Percentiles rank a stretch among this genome's conserved stretches.
Conservation (phyloP, 1,140 invertebrate species). For the Pseudomyrmex concolor region DNA sequence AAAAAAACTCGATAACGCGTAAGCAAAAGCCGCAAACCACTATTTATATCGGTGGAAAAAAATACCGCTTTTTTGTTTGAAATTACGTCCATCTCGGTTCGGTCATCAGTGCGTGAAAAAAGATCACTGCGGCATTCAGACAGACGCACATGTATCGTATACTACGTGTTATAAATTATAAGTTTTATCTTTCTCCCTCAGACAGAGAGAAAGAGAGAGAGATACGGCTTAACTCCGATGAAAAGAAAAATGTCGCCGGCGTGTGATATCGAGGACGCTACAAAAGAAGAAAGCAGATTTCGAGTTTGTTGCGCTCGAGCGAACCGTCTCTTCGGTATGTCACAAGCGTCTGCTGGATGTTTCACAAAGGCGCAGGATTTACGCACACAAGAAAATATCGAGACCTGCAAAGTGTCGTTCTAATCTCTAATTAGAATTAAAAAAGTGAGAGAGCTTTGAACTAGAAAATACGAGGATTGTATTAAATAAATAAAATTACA, state of each 20-base stretch:
- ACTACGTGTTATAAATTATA: conserved; percentile 37
- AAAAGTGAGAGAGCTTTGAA: no score
- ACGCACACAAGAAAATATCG: neutral
- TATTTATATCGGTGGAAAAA: conserved; percentile 28
- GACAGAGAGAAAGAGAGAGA: neutral
- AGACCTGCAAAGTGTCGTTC: neutral
- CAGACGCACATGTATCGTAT: neutral
- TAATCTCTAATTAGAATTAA: no score
- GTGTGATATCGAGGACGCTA: conserved; percentile 25
- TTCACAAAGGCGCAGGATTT: neutral
- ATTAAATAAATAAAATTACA: neutral
- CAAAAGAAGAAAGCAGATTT: conserved; percentile 40
- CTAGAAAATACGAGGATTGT: no score
- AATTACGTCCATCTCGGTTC: conserved; percentile 27
- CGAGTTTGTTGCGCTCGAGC: neutral
- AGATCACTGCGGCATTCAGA: neutral
- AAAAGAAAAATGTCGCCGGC: conserved; percentile 43
- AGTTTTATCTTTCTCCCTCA: conserved; percentile 32
- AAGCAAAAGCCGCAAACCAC: neutral
- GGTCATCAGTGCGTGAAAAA: conserved; percentile 7
- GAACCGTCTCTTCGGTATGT: neutral
- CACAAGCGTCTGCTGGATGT: neutral
- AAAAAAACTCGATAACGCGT: conserved; percentile 26
- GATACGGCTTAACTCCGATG: conserved; percentile 37
- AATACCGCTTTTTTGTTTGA: conserved; percentile 10